phyloP scores from a whole-genome alignment of 2,113 vertebrate species.

The Coregonus clupeaformis region DNA sequence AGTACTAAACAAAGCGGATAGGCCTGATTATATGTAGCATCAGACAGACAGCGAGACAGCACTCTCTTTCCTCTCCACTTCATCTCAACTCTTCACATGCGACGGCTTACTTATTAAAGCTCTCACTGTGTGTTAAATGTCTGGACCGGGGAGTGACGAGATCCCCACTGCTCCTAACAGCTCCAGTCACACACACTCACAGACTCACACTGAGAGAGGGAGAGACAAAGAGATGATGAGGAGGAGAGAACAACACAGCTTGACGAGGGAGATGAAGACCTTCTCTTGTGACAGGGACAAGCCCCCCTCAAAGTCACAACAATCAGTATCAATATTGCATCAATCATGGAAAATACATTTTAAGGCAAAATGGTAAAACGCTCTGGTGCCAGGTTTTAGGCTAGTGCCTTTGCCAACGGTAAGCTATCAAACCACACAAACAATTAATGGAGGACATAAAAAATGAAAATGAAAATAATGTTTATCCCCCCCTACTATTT shows the following conservation, averaged over 20 bases:
- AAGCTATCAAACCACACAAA: too few relatives aligned
- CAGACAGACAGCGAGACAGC: neutral
- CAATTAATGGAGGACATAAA: too few relatives aligned
- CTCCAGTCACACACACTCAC: conserved; percentile 4
- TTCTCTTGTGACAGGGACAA: neutral
- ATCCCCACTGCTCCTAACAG: neutral
- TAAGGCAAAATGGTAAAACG: too few relatives aligned
- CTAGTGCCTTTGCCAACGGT: too few relatives aligned
- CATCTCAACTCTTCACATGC: conserved; percentile 1
- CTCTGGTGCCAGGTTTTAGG: too few relatives aligned
- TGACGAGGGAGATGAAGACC: neutral
- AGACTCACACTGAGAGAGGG: neutral
- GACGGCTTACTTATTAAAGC: conserved; percentile 1
- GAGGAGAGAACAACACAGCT: too few relatives aligned
- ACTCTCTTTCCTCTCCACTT: neutral
- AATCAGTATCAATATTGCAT: too few relatives aligned
- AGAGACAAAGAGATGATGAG: neutral
- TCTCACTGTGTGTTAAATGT: conserved; percentile 3
- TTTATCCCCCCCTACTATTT: neutral
- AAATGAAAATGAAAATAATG: too few relatives aligned
- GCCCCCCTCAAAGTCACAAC: neutral
- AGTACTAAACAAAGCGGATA: neutral
- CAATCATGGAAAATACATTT: too few relatives aligned
- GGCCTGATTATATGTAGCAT: neutral
- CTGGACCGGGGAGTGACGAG: neutral